phyloP scores from a whole-genome alignment of 2,113 vertebrate genomes.

The Empidonax traillii region DNA sequence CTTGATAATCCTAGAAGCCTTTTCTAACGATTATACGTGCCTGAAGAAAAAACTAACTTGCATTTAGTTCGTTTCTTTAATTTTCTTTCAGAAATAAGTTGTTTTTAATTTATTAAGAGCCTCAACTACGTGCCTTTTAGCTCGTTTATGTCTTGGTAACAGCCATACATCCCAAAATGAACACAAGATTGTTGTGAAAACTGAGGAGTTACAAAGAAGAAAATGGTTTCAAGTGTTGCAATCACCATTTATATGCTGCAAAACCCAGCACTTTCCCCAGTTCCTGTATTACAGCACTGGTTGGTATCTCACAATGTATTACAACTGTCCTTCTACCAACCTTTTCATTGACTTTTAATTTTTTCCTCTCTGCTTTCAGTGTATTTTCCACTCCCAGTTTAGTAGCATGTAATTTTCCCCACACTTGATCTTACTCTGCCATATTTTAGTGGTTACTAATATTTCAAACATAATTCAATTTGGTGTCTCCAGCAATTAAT shows the following conservation, averaged over 20 bases:
- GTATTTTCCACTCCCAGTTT: not conserved
- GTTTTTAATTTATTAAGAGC: not conserved
- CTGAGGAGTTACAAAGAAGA: not conserved
- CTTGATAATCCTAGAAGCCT: not conserved
- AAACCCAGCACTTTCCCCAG: not conserved
- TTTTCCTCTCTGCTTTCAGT: not conserved
- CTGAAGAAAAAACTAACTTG: not conserved
- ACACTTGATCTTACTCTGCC: not conserved
- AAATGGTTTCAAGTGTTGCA: not conserved
- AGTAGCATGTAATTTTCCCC: not conserved
- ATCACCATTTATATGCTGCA: not conserved
- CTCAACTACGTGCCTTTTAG: accelerated
- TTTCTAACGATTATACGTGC: not conserved
- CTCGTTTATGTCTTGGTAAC: accelerated
- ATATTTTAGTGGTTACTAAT: not conserved
- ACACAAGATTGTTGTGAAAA: not conserved
- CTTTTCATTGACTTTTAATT: not conserved
- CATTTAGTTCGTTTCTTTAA: not conserved
- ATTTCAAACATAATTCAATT: not conserved
- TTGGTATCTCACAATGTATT: not conserved
- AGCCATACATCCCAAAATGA: not conserved
- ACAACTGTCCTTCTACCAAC: not conserved
- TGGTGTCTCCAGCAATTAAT: not conserved
- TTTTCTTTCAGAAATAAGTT: not conserved
- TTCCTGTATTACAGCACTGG: not conserved